Evolutionary conservation across 1,140 invertebrate genomes (phyloP).

Genomic region (Sogatella furcifera): DNA sequence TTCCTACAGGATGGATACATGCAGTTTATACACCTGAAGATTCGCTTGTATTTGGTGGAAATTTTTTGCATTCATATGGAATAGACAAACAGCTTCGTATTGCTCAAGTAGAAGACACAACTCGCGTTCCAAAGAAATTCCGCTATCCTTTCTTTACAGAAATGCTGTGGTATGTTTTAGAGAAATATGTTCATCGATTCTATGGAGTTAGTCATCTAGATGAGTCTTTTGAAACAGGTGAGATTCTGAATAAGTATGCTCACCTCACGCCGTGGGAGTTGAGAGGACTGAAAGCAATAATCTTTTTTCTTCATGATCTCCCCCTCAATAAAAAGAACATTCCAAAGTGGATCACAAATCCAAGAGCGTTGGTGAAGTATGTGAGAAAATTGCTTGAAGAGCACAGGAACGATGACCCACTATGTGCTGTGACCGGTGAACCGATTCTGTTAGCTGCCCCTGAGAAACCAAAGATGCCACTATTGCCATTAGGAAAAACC

Average conservation of each 20-base stretch:
- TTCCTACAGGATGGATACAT: conserved; percentile 96
- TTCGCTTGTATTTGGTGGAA: conserved; percentile 93
- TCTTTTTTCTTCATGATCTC: conserved; percentile 79
- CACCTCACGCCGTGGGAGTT: conserved; percentile 50
- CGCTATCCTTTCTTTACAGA: conserved; percentile 95
- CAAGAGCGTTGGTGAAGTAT: conserved; percentile 76
- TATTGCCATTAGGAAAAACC: too few species aligned
- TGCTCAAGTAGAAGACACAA: conserved; percentile 85
- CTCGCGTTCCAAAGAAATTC: conserved; percentile 89
- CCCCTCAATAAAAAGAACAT: conserved; percentile 83
- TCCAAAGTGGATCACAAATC: conserved; percentile 79
- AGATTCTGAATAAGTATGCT: conserved; percentile 37
- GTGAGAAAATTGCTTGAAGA: conserved; percentile 75
- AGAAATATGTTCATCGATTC: conserved; percentile 82
- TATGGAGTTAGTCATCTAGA: conserved; percentile 71
- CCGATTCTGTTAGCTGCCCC: too few species aligned
- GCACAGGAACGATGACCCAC: conserved; percentile 73
- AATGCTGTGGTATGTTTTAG: conserved; percentile 95
- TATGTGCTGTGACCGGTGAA: conserved; percentile 64
- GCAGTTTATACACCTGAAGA: conserved; percentile 92
- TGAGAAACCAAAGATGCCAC: too few species aligned
- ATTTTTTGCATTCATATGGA: conserved; percentile 92
- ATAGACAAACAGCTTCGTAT: conserved; percentile 76
- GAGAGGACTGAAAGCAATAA: conserved; percentile 69
- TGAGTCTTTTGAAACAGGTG: conserved; percentile 34